Base-by-base conservation (phyloP, 1,140 invertebrate genomes). In the Mya arenaria region DNA sequence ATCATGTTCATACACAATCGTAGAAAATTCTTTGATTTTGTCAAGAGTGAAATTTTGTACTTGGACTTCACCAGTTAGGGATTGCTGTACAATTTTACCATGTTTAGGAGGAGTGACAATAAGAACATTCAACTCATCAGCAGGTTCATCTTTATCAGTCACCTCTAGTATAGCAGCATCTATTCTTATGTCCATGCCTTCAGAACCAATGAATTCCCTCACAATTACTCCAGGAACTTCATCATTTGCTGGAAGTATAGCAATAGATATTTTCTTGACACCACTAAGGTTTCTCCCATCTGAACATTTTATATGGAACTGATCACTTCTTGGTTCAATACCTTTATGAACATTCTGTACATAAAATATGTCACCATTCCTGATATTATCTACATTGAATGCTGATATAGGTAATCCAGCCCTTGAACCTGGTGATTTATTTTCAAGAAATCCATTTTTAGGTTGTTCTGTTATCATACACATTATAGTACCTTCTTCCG, bases 1-100 rank as follows among this genome's bases (percentile, higher is more conserved):
- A 84, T 93, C 92, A 82, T 93, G 93, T 52, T 90, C 88, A 84
- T 93, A 93, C 23, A 91, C 89, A 52, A 93, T 92, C 30, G 90
- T 92, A 13, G 92, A 92, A 8, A 86, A 89, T 19, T 84, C 72
- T 23, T 71, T 79, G 25, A 93, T 92, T 58, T 93, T 89, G 25
- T 88, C 89, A 39, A 92, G 82, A 8, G 90, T 92, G 84, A 93
- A 93, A 36, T 86, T 87, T 17, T 84, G 84, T 4, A 93, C 84
- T 5, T 68, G 81, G 37, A 88, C 84, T 19, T 89, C 88, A 15
- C 92, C 92, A 28, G 69, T 84, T 17, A 37, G 44, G 17, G 44
- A 65, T 66, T 91, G 90, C 10, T 90, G 73, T n/a, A 92, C 82
- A 37, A 94, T 90, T 48, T 88, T 85, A 13, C 93, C 93, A 86